A percentile compares a stretch with the other conserved stretches of the same genome.
Evolutionary conservation across 2,113 vertebrate genomes (phyloP).

Genomic region (Daubentonia madagascariensis): DNA sequence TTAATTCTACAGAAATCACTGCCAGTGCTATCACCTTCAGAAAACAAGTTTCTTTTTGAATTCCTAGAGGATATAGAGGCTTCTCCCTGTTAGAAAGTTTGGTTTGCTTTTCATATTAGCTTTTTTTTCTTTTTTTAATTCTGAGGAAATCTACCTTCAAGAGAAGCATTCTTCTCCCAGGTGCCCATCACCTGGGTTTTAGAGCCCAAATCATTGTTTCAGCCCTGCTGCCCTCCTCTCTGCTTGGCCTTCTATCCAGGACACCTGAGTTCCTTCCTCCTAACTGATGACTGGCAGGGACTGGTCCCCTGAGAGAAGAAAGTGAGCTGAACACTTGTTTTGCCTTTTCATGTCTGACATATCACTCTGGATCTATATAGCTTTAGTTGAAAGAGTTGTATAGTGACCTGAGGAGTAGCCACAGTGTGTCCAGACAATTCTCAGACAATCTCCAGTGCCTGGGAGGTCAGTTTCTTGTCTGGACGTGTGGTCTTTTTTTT

Average conservation of each 20-base stretch:
- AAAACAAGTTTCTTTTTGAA: slow-evolving; percentile 18
- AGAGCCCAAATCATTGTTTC: background rate
- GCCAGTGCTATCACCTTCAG: background rate
- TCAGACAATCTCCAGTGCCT: background rate
- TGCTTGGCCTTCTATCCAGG: background rate
- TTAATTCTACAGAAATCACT: background rate
- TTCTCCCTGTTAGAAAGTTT: background rate
- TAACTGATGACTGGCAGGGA: background rate
- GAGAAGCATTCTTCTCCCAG: background rate
- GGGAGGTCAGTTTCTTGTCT: background rate
- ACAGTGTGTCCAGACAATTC: background rate
- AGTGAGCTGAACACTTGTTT: background rate
- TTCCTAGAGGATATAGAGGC: background rate
- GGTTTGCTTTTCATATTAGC: background rate
- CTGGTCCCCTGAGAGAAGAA: background rate
- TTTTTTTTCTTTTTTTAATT: background rate
- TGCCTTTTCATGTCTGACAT: background rate
- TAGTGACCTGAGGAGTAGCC: background rate
- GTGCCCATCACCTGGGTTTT: background rate
- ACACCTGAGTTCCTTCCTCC: background rate
- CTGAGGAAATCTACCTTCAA: background rate
- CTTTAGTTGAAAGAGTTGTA: background rate
- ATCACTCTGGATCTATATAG: background rate
- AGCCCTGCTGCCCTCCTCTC: background rate
- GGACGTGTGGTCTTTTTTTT: background rate